Evolutionary conservation across 1,140 invertebrate genomes (phyloP).

Genomic region (Drosophila cardini): DNA sequence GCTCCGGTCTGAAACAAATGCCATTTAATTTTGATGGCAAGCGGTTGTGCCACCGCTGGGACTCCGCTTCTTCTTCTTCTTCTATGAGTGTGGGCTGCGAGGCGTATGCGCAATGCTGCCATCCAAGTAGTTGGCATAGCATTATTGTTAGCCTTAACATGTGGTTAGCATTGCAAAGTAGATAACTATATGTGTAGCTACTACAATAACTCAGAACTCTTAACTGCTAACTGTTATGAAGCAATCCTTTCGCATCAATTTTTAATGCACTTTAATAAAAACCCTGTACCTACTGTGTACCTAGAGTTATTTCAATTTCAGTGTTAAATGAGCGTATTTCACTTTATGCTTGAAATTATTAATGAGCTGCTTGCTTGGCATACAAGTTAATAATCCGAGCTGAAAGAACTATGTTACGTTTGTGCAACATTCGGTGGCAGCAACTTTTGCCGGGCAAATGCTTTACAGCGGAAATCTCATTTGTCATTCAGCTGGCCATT

Average conservation of each 20-base stretch:
- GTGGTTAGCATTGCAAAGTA: constrained; percentile 3
- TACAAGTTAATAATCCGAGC: constrained; percentile 67
- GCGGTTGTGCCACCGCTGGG: constrained; percentile 51
- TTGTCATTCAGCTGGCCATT: constrained; percentile 81
- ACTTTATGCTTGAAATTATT: constrained; percentile 65
- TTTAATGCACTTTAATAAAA: constrained; percentile 25
- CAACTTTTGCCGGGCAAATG: constrained; percentile 37
- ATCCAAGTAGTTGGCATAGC: constrained; percentile 11
- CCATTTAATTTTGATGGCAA: constrained; percentile 75
- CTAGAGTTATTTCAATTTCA: constrained; percentile 22
- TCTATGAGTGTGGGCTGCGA: constrained; percentile 7
- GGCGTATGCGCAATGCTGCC: constrained; percentile 58
- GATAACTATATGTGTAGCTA: constrained; percentile 7
- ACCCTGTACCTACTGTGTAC: neutral
- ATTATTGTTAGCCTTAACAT: constrained; percentile 17
- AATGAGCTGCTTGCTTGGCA: constrained; percentile 62
- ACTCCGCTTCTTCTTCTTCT: constrained; percentile 24
- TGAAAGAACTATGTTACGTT: constrained; percentile 4
- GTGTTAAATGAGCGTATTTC: constrained; percentile 21
- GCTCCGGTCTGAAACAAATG: constrained; percentile 49
- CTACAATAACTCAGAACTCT: neutral
- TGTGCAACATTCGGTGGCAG: constrained; percentile 4
- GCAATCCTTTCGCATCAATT: constrained; percentile 14
- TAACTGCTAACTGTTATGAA: neutral
- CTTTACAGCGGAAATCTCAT: constrained; percentile 76